Evolutionary conservation across 2,888 invertebrate species (phyloP), one percentile per base, ranked within the genome.

Genomic region (Orgyia antiqua): DNA sequence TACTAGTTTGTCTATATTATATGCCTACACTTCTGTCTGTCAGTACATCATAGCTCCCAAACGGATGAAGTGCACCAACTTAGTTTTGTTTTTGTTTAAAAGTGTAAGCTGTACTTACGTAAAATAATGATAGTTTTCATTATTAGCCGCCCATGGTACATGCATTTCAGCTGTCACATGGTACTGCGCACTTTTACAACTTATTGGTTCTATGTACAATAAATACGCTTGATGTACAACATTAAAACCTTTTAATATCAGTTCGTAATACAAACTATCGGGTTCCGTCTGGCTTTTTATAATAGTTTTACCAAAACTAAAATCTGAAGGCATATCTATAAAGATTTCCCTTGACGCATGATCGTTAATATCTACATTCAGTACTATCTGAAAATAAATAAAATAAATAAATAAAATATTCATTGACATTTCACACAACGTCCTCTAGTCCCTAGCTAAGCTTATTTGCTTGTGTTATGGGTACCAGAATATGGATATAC

Each of bases 91-190:
- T n/a, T n/a, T n/a, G n/a, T n/a, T n/a, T n/a, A n/a, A n/a, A n/a
- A n/a, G n/a, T n/a, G n/a, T n/a, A n/a, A n/a, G n/a, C n/a, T n/a
- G 43, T 46, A 77, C 87, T 88, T 69, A 90, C 90, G 89, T 89
- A 44, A 89, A 87, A 68, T 86, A 87, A 59, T 88, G 87, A 56
- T 88, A 89, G 24, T 86, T 78, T 36, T 90, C 88, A 41, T 91
- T 87, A 36, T 89, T 89, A 27, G 86, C 68, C 0, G 88, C 89
- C 93, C 93, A 93, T 0, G 93, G 92, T 1, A 90, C 88, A 28
- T 88, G 84, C 4, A 92, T 51, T 45, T 88, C 89, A 0, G 89
- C 89, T 0, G 90, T 87, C 0, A 90, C 88, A 37, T 91, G 90
- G 56, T 89, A 87, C 10, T 73, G 61, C 0, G 31, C 42, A 0